A percentile compares a stretch with the other conserved stretches of the same genome.
phyloP scores from a whole-genome alignment of 2,113 vertebrate genomes.

The Otolemur garnettii region DNA sequence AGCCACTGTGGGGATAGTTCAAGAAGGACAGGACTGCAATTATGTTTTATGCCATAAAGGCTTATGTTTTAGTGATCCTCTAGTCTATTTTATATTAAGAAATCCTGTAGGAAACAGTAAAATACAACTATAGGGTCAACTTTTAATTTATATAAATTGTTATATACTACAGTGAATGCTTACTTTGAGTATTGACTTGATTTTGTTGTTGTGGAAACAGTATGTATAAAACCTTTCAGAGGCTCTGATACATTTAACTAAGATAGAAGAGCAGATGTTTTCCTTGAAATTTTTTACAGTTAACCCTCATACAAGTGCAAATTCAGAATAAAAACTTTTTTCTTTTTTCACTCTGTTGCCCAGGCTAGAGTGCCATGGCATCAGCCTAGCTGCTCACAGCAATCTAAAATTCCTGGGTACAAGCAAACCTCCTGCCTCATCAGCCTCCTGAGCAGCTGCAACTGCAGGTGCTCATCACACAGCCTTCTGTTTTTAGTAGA shows the following conservation, averaged over 20 bases:
- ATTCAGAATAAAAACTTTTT: conserved; percentile 52
- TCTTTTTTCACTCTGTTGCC: too few species aligned
- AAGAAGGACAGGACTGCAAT: neutral
- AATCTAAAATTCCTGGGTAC: too few species aligned
- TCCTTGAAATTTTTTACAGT: neutral
- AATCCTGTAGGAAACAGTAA: conserved; percentile 17
- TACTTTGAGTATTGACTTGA: conserved; percentile 31
- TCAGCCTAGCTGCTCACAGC: too few species aligned
- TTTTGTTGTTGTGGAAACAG: conserved; percentile 61
- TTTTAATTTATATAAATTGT: conserved; percentile 55
- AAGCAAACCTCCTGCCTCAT: too few species aligned
- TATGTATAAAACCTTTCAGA: conserved; percentile 14
- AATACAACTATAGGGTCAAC: conserved; percentile 3
- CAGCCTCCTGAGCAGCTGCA: too few species aligned
- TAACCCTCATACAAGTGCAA: conserved; percentile 7
- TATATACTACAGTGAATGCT: conserved; percentile 2
- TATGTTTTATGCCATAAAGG: conserved; percentile 30
- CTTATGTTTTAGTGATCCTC: conserved; percentile 16
- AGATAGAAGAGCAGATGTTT: conserved; percentile 20
- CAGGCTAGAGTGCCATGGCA: too few species aligned
- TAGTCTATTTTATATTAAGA: conserved; percentile 25
- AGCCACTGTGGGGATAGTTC: neutral
- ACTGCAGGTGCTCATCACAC: too few species aligned
- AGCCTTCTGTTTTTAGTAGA: too few species aligned
- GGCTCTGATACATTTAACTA: conserved; percentile 5